phyloP scores from a whole-genome alignment of 2,888 invertebrate genomes.

The Melanchra persicariae region DNA sequence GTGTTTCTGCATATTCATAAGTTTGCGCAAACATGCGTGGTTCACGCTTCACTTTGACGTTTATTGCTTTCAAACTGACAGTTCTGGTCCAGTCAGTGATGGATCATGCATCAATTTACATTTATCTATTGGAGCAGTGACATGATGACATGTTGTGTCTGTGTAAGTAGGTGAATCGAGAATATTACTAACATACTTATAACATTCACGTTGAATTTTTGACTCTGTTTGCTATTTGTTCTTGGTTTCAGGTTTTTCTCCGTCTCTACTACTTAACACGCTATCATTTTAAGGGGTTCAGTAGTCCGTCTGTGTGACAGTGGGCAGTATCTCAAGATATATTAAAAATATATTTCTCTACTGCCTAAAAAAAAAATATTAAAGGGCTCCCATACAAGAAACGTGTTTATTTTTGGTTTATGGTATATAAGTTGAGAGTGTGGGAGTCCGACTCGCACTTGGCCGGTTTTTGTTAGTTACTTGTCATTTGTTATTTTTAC shows the following conservation, averaged over 20 bases:
- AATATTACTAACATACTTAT: not conserved
- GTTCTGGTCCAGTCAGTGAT: slow-evolving; percentile 46
- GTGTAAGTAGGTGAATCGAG: slow-evolving; percentile 29
- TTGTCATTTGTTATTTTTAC: no score
- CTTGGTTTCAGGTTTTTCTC: not conserved
- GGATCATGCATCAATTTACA: slow-evolving; percentile 35
- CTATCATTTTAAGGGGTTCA: no score
- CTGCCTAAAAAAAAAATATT: no score
- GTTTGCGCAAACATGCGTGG: slow-evolving; percentile 49
- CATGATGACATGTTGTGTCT: slow-evolving; percentile 35
- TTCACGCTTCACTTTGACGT: slow-evolving; percentile 47
- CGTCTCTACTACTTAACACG: not conserved
- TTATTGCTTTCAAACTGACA: slow-evolving; percentile 43
- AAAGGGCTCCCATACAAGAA: no score
- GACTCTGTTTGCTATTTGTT: not conserved
- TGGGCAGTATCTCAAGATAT: no score
- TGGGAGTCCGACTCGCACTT: no score
- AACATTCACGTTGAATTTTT: not conserved
- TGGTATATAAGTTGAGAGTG: no score
- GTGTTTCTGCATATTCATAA: slow-evolving; percentile 52
- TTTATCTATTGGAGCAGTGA: slow-evolving; percentile 8
- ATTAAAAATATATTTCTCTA: no score
- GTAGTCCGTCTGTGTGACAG: no score
- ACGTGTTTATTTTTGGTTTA: no score
- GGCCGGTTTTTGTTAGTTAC: no score